Percentiles rank a stretch among this genome's conserved stretches.
Evolutionary conservation across 2,888 invertebrate species (phyloP).

Genomic region (Eulithis prunata): DNA sequence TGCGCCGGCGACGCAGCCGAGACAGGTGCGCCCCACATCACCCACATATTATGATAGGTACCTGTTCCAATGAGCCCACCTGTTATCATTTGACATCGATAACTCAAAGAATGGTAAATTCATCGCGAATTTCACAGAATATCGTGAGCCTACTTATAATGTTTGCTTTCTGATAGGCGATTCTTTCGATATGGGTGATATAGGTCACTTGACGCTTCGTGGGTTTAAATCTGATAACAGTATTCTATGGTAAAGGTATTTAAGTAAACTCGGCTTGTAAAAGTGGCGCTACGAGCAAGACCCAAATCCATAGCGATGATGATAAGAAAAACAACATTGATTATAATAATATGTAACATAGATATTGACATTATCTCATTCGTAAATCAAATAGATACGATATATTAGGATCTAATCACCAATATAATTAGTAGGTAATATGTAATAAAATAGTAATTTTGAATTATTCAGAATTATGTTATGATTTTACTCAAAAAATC

Average conservation of each 20-base stretch:
- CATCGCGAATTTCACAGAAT: slow-evolving; percentile 55
- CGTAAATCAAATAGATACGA: no score
- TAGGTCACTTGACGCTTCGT: slow-evolving; percentile 10
- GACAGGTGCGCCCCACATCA: slow-evolving; percentile 52
- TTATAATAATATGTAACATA: no score
- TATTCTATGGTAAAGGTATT: slow-evolving; percentile 1
- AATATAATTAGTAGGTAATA: no score
- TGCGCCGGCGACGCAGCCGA: slow-evolving; percentile 5
- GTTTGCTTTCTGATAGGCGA: slow-evolving; percentile 41
- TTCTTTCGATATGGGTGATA: slow-evolving; percentile 22
- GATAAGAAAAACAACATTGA: no score
- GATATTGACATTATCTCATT: no score
- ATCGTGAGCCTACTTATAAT: slow-evolving; percentile 31
- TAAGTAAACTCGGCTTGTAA: no score
- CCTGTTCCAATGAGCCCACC: slow-evolving; percentile 43
- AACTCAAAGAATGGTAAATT: slow-evolving; percentile 41
- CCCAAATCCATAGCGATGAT: no score
- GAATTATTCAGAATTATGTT: no score
- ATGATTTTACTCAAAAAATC: no score
- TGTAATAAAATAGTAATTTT: no score
- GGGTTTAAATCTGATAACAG: slow-evolving; percentile 10
- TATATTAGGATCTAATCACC: no score
- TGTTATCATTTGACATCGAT: slow-evolving; percentile 52
- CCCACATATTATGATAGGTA: slow-evolving; percentile 49
- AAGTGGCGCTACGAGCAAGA: no score